Base-by-base conservation (phyloP, 1,140 invertebrate genomes). In the Papilio dardanus region DNA sequence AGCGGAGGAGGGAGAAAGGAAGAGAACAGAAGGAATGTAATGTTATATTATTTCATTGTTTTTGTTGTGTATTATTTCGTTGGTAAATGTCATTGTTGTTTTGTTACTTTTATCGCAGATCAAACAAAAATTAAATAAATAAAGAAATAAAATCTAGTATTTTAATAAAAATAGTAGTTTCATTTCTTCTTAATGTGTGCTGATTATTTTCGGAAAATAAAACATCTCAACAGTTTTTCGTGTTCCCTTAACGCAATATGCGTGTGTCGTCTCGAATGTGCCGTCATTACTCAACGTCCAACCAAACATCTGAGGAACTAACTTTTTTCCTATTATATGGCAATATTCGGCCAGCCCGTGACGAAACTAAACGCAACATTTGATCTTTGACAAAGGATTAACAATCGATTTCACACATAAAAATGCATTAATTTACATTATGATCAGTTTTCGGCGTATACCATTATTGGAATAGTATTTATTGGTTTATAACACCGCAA, bases 221-320 rank as follows among this genome's bases (percentile, higher is more conserved):
- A 12, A n/a, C n/a, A n/a, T n/a, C 82, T 82, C 79, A 19, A 83
- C 16, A 40, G 33, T 68, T 79, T 83, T 62, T 68, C 1, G 33
- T 67, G 42, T 80, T 76, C 75, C 66, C 66, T 71, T 66, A 77
- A 81, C 86, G 81, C 87, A 91, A 91, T 88, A 91, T 91, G 89
- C 87, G 87, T 89, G 82, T 80, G 85, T 82, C 83, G 86, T 86
- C 81, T 84, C 85, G 85, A 89, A 88, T 91, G 86, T 88, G 83
- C 69, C 80, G 79, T 85, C 89, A 91, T 91, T 89, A 91, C 85
- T 91, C 89, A 91, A 89, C 87, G 89, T 88, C 88, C 83, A 78
- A 79, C 75, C 74, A 58, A 58, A 65, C 35, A 77, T 75, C 75
- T 79, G 75, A 83, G 79, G 83, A 84, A 86, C 81, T 83, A 82